These are phyloP conservation scores for Coelopa pilipes DNA, from an alignment of 2,888 invertebrate genomes.

Conservation along the genomic window DNA sequence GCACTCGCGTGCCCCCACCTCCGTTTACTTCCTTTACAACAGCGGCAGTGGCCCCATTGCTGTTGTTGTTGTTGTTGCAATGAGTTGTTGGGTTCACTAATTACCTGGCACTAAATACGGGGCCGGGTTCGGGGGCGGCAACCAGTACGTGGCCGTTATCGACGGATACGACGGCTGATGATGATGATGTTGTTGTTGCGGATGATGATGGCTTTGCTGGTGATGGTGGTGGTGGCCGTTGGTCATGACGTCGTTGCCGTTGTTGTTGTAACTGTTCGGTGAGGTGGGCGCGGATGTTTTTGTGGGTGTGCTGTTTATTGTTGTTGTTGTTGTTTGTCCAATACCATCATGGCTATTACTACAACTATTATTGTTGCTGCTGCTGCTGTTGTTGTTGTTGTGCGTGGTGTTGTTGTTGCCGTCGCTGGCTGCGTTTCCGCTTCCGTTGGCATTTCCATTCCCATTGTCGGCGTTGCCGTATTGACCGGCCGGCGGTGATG, in stretches of 20 bases:
- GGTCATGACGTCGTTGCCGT: slow-evolving; percentile 24
- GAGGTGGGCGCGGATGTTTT: slow-evolving; percentile 46
- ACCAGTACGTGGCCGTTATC: slow-evolving; percentile 86
- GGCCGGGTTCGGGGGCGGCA: slow-evolving; percentile 81
- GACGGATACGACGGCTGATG: slow-evolving; percentile 73
- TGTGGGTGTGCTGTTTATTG: slow-evolving; percentile 21
- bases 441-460: slow-evolving; percentile 19
- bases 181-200: slow-evolving; percentile 49
- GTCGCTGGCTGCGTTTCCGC: slow-evolving; percentile 38
- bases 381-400: slow-evolving; percentile 42
- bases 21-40: slow-evolving; percentile 26
- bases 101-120: slow-evolving; percentile 88
- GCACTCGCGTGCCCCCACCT: neutral
- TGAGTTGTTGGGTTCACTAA: slow-evolving; percentile 51
- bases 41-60: neutral
- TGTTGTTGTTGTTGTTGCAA: slow-evolving; percentile 39
- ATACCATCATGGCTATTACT: slow-evolving; percentile 29
- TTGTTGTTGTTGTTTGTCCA: slow-evolving; percentile 35
- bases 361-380: slow-evolving; percentile 18
- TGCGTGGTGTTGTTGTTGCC: slow-evolving; percentile 33
- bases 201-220: slow-evolving; percentile 33
- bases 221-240: slow-evolving; percentile 27
- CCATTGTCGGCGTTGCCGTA: slow-evolving; percentile 32
- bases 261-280: slow-evolving; percentile 40
- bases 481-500: slow-evolving; percentile 37